A percentile compares a stretch with the other conserved stretches of the same genome.
phyloP scores from a whole-genome alignment of 2,888 invertebrate species.

The Brenthis hecate region DNA sequence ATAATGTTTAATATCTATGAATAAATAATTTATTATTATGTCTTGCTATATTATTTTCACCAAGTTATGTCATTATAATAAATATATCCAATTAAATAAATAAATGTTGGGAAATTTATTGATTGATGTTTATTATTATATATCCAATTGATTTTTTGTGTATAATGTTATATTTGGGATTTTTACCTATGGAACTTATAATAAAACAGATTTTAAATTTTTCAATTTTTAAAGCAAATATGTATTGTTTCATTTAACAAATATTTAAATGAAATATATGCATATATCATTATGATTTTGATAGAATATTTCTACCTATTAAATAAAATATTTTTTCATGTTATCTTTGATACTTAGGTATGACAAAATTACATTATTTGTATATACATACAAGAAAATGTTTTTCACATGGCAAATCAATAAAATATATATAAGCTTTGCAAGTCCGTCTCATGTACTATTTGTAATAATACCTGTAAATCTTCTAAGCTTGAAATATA shows the following conservation, averaged over 20 bases:
- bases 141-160: slow-evolving; percentile 18
- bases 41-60: too few relatives aligned
- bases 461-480: slow-evolving; percentile 74
- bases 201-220: slow-evolving; percentile 21
- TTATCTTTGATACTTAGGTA: slow-evolving; percentile 24
- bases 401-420: slow-evolving; percentile 42
- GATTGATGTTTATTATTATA: not conserved
- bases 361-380: slow-evolving; percentile 29
- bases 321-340: slow-evolving; percentile 21
- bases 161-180: not conserved
- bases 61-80: slow-evolving; percentile 8
- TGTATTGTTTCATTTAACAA: slow-evolving; percentile 30
- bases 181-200: slow-evolving; percentile 16
- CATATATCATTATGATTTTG: slow-evolving; percentile 28
- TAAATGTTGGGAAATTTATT: too few relatives aligned
- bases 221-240: slow-evolving; percentile 27
- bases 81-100: slow-evolving; percentile 8
- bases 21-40: too few relatives aligned
- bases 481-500: slow-evolving; percentile 73
- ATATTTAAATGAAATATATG: slow-evolving; percentile 30
- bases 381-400: slow-evolving; percentile 15
- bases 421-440: slow-evolving; percentile 70
- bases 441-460: slow-evolving; percentile 74
- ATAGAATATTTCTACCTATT: slow-evolving; percentile 17
- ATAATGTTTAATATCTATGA: too few relatives aligned